A percentile compares a stretch with the other conserved stretches of the same genome.
Conservation (phyloP, 2,797 vertebrate species). For the Enteromius afrohamiltoni region DNA sequence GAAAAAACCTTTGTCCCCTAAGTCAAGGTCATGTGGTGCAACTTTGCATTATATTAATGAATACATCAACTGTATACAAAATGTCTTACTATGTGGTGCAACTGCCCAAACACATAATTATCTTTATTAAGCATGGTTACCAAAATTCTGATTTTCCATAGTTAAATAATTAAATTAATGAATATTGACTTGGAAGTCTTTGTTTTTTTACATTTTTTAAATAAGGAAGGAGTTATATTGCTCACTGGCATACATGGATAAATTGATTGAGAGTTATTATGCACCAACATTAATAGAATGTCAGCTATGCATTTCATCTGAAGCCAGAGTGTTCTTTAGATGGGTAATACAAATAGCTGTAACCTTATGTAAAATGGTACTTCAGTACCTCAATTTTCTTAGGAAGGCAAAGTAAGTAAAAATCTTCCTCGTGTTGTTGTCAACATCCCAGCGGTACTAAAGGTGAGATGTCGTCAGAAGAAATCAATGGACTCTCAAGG, state of each 20-base stretch:
- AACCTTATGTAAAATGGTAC: background rate
- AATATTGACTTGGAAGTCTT: background rate
- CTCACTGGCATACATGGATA: background rate
- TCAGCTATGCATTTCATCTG: background rate
- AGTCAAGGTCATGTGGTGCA: too few species aligned
- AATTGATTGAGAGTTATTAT: background rate
- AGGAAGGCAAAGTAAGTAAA: background rate
- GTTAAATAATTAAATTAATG: too few species aligned
- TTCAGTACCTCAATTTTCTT: background rate
- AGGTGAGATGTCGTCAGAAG: constrained; percentile 35
- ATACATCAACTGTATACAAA: background rate
- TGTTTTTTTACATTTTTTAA: background rate
- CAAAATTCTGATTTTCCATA: too few species aligned
- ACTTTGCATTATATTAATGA: background rate
- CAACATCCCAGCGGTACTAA: constrained; percentile 30
- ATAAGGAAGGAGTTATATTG: too few species aligned
- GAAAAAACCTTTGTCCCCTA: too few species aligned
- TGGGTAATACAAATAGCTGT: background rate
- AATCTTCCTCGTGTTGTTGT: constrained; percentile 11
- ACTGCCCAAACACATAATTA: background rate
- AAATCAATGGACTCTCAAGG: constrained; percentile 52
- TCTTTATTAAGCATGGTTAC: background rate
- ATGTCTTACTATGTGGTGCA: background rate
- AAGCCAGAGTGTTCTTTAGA: background rate
- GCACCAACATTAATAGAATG: too few species aligned